A percentile compares a stretch with the other conserved stretches of the same genome.
These are phyloP conservation scores for Bombus superbus DNA, from an alignment of 1,140 invertebrate genomes.

Conservation along the genomic window DNA sequence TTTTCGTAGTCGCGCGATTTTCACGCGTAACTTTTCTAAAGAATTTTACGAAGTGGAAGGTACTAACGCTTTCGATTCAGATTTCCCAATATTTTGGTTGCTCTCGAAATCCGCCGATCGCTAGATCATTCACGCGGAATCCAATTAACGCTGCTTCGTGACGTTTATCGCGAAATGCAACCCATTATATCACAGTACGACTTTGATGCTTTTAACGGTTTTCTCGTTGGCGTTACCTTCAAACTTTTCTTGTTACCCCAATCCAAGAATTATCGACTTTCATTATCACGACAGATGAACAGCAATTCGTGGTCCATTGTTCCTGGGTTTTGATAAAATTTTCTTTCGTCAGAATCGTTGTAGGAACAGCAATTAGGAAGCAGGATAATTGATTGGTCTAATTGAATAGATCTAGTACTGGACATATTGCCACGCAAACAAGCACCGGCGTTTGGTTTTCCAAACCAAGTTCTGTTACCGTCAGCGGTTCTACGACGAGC, in stretches of 20 bases:
- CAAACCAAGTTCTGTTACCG: background rate
- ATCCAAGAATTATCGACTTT: conserved; percentile 46
- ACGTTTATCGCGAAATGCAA: conserved; percentile 77
- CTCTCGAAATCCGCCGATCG: conserved; percentile 74
- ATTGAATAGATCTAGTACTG: too few relatives aligned
- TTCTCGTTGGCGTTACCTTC: conserved; percentile 53
- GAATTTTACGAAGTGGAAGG: conserved; percentile 48
- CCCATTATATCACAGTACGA: background rate
- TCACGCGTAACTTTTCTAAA: conserved; percentile 46
- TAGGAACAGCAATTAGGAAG: too few relatives aligned
- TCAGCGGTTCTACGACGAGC: background rate
- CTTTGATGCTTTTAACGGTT: too few relatives aligned
- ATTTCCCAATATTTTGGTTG: conserved; percentile 17
- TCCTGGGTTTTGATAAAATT: background rate
- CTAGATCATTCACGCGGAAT: conserved; percentile 72
- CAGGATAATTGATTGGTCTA: too few relatives aligned
- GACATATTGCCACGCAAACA: too few relatives aligned
- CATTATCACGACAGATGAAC: conserved; percentile 5
- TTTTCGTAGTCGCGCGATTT: background rate
- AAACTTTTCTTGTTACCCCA: conserved; percentile 79
- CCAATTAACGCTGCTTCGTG: conserved; percentile 76
- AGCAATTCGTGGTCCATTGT: background rate
- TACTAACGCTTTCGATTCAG: background rate
- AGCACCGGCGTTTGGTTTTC: background rate
- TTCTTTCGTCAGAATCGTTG: background rate